These are phyloP conservation scores for Lates calcarifer DNA, from an alignment of 2,113 vertebrate genomes.

Conservation along the genomic window DNA sequence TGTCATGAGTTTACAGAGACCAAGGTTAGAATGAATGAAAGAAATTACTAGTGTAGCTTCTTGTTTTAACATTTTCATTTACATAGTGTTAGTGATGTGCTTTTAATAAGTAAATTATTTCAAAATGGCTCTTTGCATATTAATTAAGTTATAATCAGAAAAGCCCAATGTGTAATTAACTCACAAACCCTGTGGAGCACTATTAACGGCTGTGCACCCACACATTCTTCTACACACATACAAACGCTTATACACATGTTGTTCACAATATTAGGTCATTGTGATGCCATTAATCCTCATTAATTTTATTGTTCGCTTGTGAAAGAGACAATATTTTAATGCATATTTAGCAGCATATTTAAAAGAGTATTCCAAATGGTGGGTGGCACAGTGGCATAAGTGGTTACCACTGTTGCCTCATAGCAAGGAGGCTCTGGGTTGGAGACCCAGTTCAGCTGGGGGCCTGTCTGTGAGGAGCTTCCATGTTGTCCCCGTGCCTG, in stretches of 20 bases:
- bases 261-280: slow-evolving; percentile 34
- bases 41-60: background rate
- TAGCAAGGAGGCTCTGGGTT: too few species aligned
- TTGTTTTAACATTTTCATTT: slow-evolving; percentile 30
- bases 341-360: background rate
- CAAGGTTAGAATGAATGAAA: background rate
- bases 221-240: slow-evolving; percentile 1
- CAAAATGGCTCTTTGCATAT: slow-evolving; percentile 43
- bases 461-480: too few species aligned
- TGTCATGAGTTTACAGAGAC: background rate
- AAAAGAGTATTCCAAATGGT: background rate
- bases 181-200: slow-evolving; percentile 26
- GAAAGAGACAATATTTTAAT: background rate
- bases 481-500: too few species aligned
- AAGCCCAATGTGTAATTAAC: slow-evolving; percentile 51
- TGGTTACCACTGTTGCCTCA: too few species aligned
- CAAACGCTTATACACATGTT: background rate
- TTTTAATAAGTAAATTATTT: slow-evolving; percentile 50
- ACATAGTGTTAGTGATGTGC: slow-evolving; percentile 19
- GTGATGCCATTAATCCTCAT: slow-evolving; percentile 40
- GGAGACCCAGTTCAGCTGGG: too few species aligned
- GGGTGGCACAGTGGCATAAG: too few species aligned
- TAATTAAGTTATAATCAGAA: slow-evolving; percentile 44
- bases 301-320: slow-evolving; percentile 10
- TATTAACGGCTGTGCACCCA: slow-evolving; percentile 27